Base-by-base conservation (phyloP, 2,113 vertebrate species). In the Percopsis transmontana region DNA sequence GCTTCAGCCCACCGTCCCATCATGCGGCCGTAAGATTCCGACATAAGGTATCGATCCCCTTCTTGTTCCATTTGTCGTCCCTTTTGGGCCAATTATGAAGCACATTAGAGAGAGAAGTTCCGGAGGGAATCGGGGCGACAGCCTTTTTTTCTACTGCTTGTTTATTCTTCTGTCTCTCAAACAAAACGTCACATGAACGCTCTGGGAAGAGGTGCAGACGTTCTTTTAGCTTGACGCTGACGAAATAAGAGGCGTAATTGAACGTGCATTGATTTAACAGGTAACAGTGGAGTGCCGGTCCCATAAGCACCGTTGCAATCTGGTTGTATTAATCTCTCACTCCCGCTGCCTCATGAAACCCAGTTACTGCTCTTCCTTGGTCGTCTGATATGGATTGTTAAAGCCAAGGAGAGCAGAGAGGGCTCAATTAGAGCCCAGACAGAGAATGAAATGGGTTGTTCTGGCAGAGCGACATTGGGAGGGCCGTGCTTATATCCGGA, bases 41-140 rank as follows among this genome's bases (percentile, higher is more conserved):
- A 76, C 92, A 94, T 79, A 92, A 94, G 92, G 92, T 94, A 94
- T 87, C 56, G 88, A 88, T 86, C 52, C 54, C 57, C 11, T 44
- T 68, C 77, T 61, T 39, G 74, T 84, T 75, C 65, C 24, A 76
- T 84, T 86, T 77, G 47, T 58, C 54, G 19, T 74, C 55, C 2
- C 4, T 72, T 45, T 77, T 72, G 71, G 58, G 63, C 74, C 78
- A 74, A 82, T 73, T 79, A 81, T 76, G 72, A 80, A 70, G 58
- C 63, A 85, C 63, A 84, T 81, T 84, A 71, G 68, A 52, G 19
- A 52, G 19, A 2, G 33, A 53, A 48, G 5, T 66, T 76, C 58
- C 16, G 67, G 73, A 33, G 19, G 44, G 52, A 68, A 38, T 62
- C 62, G 41, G 57, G 76, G 66, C 57, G 65, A 66, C 74, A 70